phyloP scores from a whole-genome alignment of 1,140 invertebrate genomes.

The Heliconius eleuchia region DNA sequence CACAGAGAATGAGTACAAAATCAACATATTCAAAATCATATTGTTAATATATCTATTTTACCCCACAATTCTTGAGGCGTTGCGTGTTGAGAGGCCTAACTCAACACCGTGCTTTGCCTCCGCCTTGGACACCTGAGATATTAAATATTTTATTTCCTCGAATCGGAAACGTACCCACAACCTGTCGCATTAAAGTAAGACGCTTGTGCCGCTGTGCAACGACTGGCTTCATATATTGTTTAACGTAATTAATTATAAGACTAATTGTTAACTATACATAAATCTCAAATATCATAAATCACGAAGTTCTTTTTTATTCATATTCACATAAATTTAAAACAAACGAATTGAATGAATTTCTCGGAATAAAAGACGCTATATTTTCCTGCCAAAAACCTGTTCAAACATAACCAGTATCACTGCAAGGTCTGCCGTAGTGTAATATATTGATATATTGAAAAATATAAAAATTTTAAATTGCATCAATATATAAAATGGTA shows the following conservation, averaged over 20 bases:
- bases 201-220: too few relatives aligned
- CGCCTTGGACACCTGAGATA: too few relatives aligned
- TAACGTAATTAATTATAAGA: too few relatives aligned
- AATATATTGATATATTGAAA: neutral
- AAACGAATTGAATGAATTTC: neutral
- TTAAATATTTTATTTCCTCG: too few relatives aligned
- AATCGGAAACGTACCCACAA: too few relatives aligned
- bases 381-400: neutral
- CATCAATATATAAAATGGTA: neutral
- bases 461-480: neutral
- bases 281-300: neutral
- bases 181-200: too few relatives aligned
- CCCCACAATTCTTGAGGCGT: too few relatives aligned
- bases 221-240: too few relatives aligned
- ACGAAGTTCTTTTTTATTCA: neutral
- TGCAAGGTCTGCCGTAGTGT: neutral
- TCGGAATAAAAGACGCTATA: slow-evolving; percentile 5
- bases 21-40: neutral
- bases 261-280: too few relatives aligned
- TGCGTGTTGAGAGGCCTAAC: too few relatives aligned
- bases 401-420: neutral
- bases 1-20: neutral
- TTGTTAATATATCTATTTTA: neutral
- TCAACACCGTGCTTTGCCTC: too few relatives aligned
- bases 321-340: neutral